Conservation (phyloP, 2,888 invertebrate species). For the Pomacea canaliculata region DNA sequence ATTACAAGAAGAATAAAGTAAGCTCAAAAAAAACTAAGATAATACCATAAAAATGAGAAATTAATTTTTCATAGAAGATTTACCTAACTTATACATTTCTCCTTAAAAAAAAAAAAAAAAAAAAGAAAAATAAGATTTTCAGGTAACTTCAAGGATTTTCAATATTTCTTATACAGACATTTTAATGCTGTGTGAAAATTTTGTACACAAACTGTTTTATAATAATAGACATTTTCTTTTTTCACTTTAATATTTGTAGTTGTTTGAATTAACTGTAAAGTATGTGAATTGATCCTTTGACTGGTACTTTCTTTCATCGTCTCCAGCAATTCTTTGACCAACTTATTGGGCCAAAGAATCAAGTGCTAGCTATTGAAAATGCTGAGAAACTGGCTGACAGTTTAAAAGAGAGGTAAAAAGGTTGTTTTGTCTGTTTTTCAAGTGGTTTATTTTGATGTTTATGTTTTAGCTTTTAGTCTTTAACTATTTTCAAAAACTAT, state of each 20-base stretch:
- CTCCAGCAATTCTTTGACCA: slow-evolving; percentile 59
- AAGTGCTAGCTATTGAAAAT: slow-evolving; percentile 73
- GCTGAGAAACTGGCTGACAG: slow-evolving; percentile 72
- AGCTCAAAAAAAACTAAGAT: not conserved
- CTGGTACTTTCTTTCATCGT: too few species aligned
- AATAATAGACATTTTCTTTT: not conserved
- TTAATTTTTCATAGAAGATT: too few species aligned
- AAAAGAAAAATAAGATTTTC: too few species aligned
- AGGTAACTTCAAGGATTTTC: too few species aligned
- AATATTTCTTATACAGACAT: too few species aligned
- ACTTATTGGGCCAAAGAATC: slow-evolving; percentile 60
- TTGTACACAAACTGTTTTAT: not conserved
- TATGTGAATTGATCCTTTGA: too few species aligned
- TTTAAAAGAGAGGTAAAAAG: slow-evolving; percentile 65
- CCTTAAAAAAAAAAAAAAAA: too few species aligned
- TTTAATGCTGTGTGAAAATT: too few species aligned
- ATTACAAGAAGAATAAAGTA: slow-evolving; percentile 66
- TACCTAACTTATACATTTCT: too few species aligned
- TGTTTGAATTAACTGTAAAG: slow-evolving; percentile 9
- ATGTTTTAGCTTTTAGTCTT: too few species aligned
- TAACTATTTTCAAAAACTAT: too few species aligned
- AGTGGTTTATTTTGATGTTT: too few species aligned
- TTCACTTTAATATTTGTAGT: not conserved
- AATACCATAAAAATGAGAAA: not conserved
- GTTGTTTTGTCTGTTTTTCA: not conserved